Evolutionary conservation across 2,797 vertebrate species (phyloP), one percentile per base, ranked within the genome.

Genomic region (Tokudaia tokunoshimensis): DNA sequence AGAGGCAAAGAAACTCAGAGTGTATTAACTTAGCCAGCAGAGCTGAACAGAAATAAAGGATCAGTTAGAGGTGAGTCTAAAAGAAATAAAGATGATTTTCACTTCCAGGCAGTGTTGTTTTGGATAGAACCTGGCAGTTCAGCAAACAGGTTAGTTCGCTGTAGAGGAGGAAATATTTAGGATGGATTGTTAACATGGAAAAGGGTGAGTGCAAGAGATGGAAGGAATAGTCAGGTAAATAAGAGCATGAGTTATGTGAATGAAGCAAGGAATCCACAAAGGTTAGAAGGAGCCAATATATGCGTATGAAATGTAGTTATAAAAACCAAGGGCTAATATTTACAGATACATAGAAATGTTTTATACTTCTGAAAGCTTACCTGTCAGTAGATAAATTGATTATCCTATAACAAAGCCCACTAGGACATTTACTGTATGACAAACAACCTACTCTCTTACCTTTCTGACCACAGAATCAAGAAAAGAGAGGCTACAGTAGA

Each of bases 351-450:
- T 10, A 92, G 65, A 26, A 1, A 63, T 20, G 44, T 75, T 17
- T 89, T 63, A 55, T 13, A 82, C 76, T 93, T 91, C 79, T 89
- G 26, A 82, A 95, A 81, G 14, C 84, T 72, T 86, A 44, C 13
- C 14, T 31, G 1, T 41, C 80, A 92, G 6, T n/a, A 85, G 37
- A 76, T 8, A 75, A 75, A 76, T 61, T 67, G 34, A 61, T 91
- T 91, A 74, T 41, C 44, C 12, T 72, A 70, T 1, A 79, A 7
- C 31, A 67, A 92, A 93, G 86, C 1, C 65, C 37, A 12, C 63
- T 61, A 91, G 50, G 22, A 83, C 15, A 74, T 75, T 72, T 78
- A 91, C 8, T 9, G 17, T 47, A 55, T 41, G 22, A 80, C 57
- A 47, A 65, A 22, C 78, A 75, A 57, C 37, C 34, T 81, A 4